Base-by-base conservation (phyloP, 1,140 invertebrate genomes). In the Drosophila biarmipes region DNA sequence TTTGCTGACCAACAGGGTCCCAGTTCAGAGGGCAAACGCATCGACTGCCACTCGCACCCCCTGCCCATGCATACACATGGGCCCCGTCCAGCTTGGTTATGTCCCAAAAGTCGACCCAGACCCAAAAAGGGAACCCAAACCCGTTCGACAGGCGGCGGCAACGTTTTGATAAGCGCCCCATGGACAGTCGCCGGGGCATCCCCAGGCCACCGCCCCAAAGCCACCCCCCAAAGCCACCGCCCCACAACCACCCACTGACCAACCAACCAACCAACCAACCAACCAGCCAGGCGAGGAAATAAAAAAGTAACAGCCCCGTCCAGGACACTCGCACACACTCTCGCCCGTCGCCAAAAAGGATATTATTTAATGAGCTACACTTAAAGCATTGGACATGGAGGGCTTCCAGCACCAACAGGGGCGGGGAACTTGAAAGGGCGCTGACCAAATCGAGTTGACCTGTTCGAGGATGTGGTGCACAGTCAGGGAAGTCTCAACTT, bases 291-390 rank as follows among this genome's bases (percentile, higher is more conserved):
- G 29, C 64, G 15, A 19, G 24, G 48, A 69, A 67, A 69, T 56
- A 71, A 71, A 71, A 71, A 69, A 71, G 67, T 69, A 56, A 56
- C 49, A 31, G 67, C 66, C 49, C 43, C 31, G n/a, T n/a, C 63
- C 63, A 31, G 66, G 66, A 63, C 71, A 68, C 67, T 51, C 42
- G 34, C 51, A 21, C 14, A 53, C 52, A 34, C 59, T 46, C 17
- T 34, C 55, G 57, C 38, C 74, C 58, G 76, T 76, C 78, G 74
- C 67, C 67, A 73, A 89, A 86, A 79, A 80, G 84, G 84, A 89
- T 89, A 89, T 89, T 89, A 89, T 89, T 89, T 89, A 89, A 89
- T 89, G 84, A 89, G 84, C 84, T 89, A 89, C 86, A 89, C 84
- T 89, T 79, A 76, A 84, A 73, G 76, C 75, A 71, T 77, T 77